phyloP scores from a whole-genome alignment of 2,797 vertebrate species.

The Bufotes viridis region DNA sequence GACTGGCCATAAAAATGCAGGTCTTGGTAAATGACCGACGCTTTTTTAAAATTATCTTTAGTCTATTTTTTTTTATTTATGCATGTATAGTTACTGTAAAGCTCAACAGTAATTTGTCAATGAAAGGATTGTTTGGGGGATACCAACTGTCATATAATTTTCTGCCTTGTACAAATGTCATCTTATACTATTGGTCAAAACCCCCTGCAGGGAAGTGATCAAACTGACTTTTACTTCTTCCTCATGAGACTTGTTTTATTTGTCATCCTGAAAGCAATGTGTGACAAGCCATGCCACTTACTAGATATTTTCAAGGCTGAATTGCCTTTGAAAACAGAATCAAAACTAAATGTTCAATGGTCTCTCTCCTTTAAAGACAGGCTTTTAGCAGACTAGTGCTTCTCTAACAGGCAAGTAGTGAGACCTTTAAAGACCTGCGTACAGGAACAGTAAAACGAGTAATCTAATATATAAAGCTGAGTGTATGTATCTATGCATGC shows the following conservation, averaged over 20 bases:
- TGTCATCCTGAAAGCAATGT: constrained; percentile 22
- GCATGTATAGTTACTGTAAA: not conserved
- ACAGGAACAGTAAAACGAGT: not conserved
- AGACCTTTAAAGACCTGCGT: not conserved
- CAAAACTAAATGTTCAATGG: not conserved
- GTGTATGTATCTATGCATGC: too few species aligned
- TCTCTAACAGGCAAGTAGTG: not conserved
- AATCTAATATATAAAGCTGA: not conserved
- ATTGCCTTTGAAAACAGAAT: constrained; percentile 2
- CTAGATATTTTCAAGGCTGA: not conserved
- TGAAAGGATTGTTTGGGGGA: not conserved
- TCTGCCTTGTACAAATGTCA: constrained; percentile 2
- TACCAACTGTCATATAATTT: not conserved
- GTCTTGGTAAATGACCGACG: too few species aligned
- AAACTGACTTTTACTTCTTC: constrained; percentile 4
- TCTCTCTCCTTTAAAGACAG: not conserved
- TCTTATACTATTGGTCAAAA: constrained; percentile 3
- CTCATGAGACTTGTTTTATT: constrained; percentile 14
- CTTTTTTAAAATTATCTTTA: not conserved
- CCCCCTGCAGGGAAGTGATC: constrained; percentile 19
- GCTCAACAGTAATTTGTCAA: not conserved
- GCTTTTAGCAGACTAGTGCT: not conserved
- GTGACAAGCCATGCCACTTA: not conserved
- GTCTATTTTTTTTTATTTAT: not conserved
- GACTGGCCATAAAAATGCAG: too few species aligned